A percentile compares a stretch with the other conserved stretches of the same genome.
Evolutionary conservation across 2,888 invertebrate species (phyloP).

Genomic region (Synergus umbraculus): DNA sequence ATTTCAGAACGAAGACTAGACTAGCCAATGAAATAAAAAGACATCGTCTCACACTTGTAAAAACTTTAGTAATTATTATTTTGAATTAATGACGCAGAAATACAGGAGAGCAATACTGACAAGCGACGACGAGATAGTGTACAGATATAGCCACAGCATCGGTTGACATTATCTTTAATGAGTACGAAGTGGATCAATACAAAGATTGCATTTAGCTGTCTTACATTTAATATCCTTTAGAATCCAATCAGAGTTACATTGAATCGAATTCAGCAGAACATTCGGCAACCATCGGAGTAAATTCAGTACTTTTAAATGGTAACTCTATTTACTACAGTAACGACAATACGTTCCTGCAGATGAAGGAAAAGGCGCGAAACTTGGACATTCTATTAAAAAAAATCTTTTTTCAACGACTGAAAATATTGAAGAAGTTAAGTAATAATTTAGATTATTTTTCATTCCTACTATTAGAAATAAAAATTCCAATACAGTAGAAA

Average conservation of each 20-base stretch:
- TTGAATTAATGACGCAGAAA: slow-evolving; percentile 71
- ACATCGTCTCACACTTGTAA: slow-evolving; percentile 72
- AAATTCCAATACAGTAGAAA: slow-evolving; percentile 1
- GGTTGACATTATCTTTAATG: slow-evolving; percentile 44
- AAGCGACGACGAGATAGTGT: slow-evolving; percentile 73
- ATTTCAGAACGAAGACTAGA: slow-evolving; percentile 40
- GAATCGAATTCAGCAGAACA: slow-evolving; percentile 4
- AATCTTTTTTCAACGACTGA: slow-evolving; percentile 10
- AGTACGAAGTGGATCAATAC: slow-evolving; percentile 24
- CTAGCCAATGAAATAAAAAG: slow-evolving; percentile 45
- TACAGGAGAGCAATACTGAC: slow-evolving; percentile 75
- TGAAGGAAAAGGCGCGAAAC: slow-evolving; percentile 21
- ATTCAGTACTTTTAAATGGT: slow-evolving; percentile 9
- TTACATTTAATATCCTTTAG: slow-evolving; percentile 20
- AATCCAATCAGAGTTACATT: slow-evolving; percentile 24
- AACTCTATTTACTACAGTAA: slow-evolving; percentile 18
- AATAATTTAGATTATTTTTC: neutral
- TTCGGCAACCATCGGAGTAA: slow-evolving; percentile 22
- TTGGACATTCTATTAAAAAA: neutral
- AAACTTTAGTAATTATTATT: slow-evolving; percentile 71
- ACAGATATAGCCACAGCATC: slow-evolving; percentile 72
- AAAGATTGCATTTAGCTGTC: slow-evolving; percentile 33
- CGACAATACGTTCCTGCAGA: neutral
- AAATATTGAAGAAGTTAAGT: slow-evolving; percentile 8
- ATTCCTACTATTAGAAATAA: neutral